Evolutionary conservation across 2,888 invertebrate species (phyloP).

Genomic region (Piscicola geometra): DNA sequence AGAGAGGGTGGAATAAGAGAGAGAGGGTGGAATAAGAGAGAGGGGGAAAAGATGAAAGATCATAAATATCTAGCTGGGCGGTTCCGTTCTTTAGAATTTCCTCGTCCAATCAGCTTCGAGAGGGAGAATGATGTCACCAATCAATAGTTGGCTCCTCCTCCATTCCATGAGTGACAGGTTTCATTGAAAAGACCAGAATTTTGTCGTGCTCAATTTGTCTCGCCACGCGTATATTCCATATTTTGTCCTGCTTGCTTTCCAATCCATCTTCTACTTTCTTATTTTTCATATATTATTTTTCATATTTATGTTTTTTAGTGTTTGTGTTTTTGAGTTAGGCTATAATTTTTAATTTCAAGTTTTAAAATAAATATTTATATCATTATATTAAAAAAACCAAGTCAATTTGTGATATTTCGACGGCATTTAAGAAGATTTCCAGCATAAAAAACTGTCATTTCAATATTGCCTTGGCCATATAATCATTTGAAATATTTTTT

Average conservation of each 20-base stretch:
- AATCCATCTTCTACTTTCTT: background rate
- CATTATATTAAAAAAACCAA: no score
- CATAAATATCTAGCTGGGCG: background rate
- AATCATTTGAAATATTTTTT: no score
- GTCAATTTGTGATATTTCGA: no score
- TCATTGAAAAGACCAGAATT: background rate
- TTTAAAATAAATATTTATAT: background rate
- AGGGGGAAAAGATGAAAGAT: background rate
- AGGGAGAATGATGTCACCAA: background rate
- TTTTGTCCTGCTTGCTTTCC: background rate
- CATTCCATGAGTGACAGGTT: background rate
- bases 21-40: background rate
- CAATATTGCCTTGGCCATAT: no score
- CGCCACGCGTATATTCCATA: no score
- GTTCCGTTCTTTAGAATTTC: slow-evolving; percentile 7
- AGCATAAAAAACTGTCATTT: no score
- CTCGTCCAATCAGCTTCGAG: background rate
- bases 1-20: background rate
- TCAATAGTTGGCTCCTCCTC: background rate
- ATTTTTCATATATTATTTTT: background rate
- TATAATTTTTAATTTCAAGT: background rate
- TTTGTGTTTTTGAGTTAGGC: background rate
- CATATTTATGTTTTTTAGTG: background rate
- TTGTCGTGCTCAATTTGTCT: slow-evolving; percentile 6
- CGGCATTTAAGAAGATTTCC: no score